A percentile compares a stretch with the other conserved stretches of the same genome.
phyloP scores from a whole-genome alignment of 2,113 vertebrate species.

The Campylorhamphus procurvoides region DNA sequence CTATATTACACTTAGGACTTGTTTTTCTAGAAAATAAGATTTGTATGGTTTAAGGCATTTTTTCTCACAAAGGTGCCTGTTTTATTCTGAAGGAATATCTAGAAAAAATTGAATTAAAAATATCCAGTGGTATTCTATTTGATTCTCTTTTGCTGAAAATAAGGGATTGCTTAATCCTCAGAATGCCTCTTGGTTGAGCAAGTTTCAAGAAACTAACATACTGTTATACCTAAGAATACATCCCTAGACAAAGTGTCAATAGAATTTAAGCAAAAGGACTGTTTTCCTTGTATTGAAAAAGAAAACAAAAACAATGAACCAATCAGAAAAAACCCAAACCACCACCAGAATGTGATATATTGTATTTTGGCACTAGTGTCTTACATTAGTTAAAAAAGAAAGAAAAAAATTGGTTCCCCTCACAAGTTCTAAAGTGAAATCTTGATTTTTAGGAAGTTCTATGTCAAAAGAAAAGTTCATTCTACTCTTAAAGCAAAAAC shows the following conservation, averaged over 20 bases:
- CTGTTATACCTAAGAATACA: background rate
- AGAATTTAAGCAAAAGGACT: background rate
- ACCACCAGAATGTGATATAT: background rate
- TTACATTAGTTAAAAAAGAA: background rate
- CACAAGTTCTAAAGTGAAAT: background rate
- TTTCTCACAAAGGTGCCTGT: background rate
- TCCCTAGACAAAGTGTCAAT: background rate
- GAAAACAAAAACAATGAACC: rapidly evolving
- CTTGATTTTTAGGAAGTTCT: background rate
- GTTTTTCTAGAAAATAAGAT: background rate
- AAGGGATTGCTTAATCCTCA: background rate
- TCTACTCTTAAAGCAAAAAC: background rate
- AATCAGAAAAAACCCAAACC: background rate
- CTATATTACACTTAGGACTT: background rate
- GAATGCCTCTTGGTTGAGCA: background rate
- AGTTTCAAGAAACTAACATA: background rate
- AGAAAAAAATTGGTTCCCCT: background rate
- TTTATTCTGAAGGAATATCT: background rate
- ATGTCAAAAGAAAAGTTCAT: background rate
- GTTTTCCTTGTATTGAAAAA: background rate
- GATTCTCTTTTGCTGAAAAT: background rate
- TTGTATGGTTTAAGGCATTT: background rate
- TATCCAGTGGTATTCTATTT: background rate
- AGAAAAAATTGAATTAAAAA: background rate
- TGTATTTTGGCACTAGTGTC: background rate